Evolutionary conservation across 2,888 invertebrate species (phyloP), one percentile per base, ranked within the genome.

Genomic region (Archips crataeganus): DNA sequence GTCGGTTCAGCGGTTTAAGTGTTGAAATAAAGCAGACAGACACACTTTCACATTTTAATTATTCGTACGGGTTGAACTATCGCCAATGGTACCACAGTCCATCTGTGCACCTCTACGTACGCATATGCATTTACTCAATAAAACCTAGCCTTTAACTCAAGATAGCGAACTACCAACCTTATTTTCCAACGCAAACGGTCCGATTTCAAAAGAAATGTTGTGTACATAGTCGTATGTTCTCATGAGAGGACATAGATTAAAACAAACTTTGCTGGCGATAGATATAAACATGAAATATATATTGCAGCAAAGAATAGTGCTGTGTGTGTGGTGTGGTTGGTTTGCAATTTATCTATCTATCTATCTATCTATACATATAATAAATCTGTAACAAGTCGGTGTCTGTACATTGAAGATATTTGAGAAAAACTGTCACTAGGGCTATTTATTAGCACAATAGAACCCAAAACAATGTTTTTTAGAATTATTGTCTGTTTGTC

Each of bases 71-170:
- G 6, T 15, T 36, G n/a, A 59, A n/a, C 36, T 0, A 47, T 60
- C n/a, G 39, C 67, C 62, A 72, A 68, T 68, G 36, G 72, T 68
- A 63, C 4, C 13, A 5, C 54, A 54, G 71, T 61, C 42, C 54
- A 66, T 42, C 60, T 71, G 66, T 54, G 51, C 84, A 84, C 83
- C 80, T 81, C 83, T 82, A 86, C 87, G 11, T 15, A 39, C 32
- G 10, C 32, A 32, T 57, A 11, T 11, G 32, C 32, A 11, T 57
- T 57, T 32, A 57, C 57, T 23, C 57, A 57, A 57, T 57, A 57
- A 57, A 57, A 57, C 57, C 57, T 57, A 10, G 57, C 32, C 32
- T 57, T 57, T 57, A 57, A 32, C 57, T 57, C 32, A 4, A 3
- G 23, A 32, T 57, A 57, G 11, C 9, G 57, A 10, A 57, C 32